A percentile compares a stretch with the other conserved stretches of the same genome.
phyloP scores from a whole-genome alignment of 2,888 invertebrate genomes.

The Neoitamus cyanurus region DNA sequence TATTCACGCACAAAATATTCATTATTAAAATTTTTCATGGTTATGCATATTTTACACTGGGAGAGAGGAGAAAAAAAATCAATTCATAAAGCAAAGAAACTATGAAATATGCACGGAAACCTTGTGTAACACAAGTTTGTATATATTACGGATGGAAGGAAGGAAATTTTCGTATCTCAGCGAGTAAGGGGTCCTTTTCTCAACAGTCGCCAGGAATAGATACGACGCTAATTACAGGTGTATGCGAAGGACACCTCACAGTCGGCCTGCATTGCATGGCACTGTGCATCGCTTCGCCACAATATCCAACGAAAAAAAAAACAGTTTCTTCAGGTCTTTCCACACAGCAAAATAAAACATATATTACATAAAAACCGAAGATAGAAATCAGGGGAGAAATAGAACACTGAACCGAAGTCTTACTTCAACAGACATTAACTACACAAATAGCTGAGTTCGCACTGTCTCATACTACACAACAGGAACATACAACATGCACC shows the following conservation, averaged over 20 bases:
- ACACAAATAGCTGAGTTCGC: neutral
- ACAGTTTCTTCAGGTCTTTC: neutral
- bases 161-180: neutral
- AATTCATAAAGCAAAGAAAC: neutral
- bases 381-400: neutral
- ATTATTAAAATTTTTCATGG: neutral
- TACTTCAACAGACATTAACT: neutral
- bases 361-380: neutral
- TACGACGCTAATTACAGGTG: neutral
- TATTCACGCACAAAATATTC: neutral
- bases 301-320: neutral
- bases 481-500: conserved; percentile 15
- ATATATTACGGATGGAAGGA: neutral
- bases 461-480: neutral
- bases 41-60: neutral
- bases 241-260: neutral
- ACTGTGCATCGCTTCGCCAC: neutral
- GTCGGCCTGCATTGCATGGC: conserved; percentile 13
- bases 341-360: neutral
- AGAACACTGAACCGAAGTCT: neutral
- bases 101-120: neutral
- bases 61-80: neutral
- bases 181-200: neutral
- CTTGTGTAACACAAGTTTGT: neutral
- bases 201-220: neutral